Conservation (phyloP, 2,113 vertebrate genomes). For the Benitochromis conjunctus region DNA sequence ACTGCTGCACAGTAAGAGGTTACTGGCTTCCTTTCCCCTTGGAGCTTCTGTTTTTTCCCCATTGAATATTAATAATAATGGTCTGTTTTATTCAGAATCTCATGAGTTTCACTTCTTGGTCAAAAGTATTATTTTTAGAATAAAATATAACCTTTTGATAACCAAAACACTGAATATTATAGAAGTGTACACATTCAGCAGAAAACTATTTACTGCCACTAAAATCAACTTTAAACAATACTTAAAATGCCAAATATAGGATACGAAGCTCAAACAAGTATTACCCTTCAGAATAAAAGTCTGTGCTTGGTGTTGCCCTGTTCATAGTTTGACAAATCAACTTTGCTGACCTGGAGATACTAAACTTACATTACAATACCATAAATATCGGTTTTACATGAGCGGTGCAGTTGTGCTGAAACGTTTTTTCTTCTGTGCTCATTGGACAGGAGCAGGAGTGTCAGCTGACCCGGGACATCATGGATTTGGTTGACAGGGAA, state of each 20-base stretch:
- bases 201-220: not conserved
- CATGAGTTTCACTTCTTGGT: not conserved
- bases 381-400: not conserved
- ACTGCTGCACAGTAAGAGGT: not conserved
- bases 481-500: constrained; percentile 88
- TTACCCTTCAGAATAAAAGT: not conserved
- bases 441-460: constrained; percentile 80
- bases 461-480: constrained; percentile 83
- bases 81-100: not conserved
- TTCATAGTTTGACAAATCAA: not conserved
- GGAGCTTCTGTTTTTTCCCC: not conserved
- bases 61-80: not conserved
- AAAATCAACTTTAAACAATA: not conserved
- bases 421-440: accelerated
- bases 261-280: not conserved
- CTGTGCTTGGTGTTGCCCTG: not conserved
- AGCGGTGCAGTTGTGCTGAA: not conserved
- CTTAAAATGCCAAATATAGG: not conserved
- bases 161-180: accelerated
- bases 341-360: not conserved
- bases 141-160: not conserved
- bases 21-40: not conserved
- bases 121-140: not conserved
- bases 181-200: not conserved
- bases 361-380: accelerated